Evolutionary conservation across 2,797 vertebrate genomes (phyloP).

Genomic region (Champsocephalus esox): DNA sequence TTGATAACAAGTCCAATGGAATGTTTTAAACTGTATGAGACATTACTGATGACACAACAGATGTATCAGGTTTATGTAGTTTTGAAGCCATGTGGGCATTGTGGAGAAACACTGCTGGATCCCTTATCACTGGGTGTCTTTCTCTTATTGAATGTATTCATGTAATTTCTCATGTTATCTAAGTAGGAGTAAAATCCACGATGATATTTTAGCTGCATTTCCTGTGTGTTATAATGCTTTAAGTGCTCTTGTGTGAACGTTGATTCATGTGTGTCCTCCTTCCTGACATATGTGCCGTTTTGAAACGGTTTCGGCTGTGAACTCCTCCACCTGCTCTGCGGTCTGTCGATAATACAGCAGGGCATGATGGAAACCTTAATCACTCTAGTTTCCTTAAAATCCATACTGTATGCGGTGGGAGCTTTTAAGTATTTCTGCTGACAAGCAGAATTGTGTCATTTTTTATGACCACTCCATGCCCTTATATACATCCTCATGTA

Average conservation of each 20-base stretch:
- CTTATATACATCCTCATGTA: conserved; percentile 17
- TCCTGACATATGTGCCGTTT: conserved; percentile 18
- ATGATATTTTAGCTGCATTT: conserved; percentile 1
- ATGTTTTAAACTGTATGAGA: conserved; percentile 39
- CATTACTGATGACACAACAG: conserved; percentile 22
- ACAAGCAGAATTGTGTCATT: conserved; percentile 38
- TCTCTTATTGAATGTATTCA: conserved; percentile 1
- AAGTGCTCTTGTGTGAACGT: conserved; percentile 12
- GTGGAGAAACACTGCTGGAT: conserved; percentile 32
- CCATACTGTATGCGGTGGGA: conserved; percentile 30
- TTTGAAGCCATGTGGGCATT: conserved; percentile 35
- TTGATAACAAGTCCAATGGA: conserved; percentile 46
- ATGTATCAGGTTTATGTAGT: conserved; percentile 25
- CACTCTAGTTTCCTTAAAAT: conserved; percentile 57
- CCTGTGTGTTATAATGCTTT: conserved; percentile 19
- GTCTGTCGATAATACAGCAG: conserved; percentile 44
- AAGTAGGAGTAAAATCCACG: conserved; percentile 23
- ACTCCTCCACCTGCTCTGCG: conserved; percentile 37
- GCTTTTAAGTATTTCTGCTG: conserved; percentile 60
- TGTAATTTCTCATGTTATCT: conserved; percentile 11
- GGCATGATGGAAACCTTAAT: conserved; percentile 54
- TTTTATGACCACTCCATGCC: conserved; percentile 32
- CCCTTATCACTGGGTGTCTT: conserved; percentile 26
- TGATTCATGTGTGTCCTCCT: conserved; percentile 7
- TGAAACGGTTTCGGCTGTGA: conserved; percentile 39